Base-by-base conservation (phyloP, 2,113 vertebrate genomes). In the Mirza zaza region DNA sequence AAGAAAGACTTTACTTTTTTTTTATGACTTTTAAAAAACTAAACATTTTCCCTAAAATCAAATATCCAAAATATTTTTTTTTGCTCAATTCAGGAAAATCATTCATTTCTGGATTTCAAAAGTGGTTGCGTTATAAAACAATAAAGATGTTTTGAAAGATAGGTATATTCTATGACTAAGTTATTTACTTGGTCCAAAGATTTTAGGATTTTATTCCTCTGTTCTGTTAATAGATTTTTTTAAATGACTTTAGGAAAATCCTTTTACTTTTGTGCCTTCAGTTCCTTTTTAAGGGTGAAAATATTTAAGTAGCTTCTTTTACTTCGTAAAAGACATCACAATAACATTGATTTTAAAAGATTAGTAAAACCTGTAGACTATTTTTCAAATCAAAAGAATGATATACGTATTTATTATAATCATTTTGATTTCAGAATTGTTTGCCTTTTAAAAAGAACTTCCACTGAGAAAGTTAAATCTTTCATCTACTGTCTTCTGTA, bases 401-500 rank as follows among this genome's bases (percentile, higher is more conserved):
- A 61, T 84, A 76, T 45, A 48, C 42, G 75, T 95, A 93, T 50
- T 97, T 97, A 84, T 68, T 96, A n/a, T 87, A 93, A 95, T 96
- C 75, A 87, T 94, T 95, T 97, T 90, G 5, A 95, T 48, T 96
- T 96, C 77, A 86, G 75, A 96, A 87, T 84, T 91, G 5, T 85
- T 96, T 23, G 50, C 42, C 48, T 96, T 95, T 96, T 96, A 88
- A 84, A 94, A 92, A 87, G 59, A 90, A 94, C 63, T 68, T 97
- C 68, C 42, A 77, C 36, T 57, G 48, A 93, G 73, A 95, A 97
- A 96, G 42, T 71, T 80, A 68, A 92, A 75, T 95, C 84, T 95
- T 96, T 96, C 80, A 73, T 96, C 83, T 94, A 81, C 80, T 97
- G 80, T 89, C 91, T 76, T 95, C 95, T 71, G 25, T 93, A 81